phyloP scores from a whole-genome alignment of 1,140 invertebrate species.

The Pararge aegeria region DNA sequence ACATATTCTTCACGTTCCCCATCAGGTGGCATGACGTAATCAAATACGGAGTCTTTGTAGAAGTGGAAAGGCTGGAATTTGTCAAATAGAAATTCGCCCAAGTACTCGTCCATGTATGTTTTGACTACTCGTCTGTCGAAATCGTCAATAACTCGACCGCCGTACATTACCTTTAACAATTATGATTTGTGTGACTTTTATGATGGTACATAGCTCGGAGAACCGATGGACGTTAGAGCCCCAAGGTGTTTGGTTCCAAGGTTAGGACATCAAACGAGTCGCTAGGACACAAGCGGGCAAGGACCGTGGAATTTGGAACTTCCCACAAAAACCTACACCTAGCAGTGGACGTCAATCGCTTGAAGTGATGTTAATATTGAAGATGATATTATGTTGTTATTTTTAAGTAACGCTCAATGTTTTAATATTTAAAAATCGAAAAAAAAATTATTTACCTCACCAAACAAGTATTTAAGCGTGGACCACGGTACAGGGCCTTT shows the following conservation, averaged over 20 bases:
- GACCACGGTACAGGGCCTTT: slow-evolving; percentile 90
- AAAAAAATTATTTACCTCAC: slow-evolving; percentile 85
- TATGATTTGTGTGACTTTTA: neutral
- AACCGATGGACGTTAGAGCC: no score
- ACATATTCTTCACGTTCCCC: slow-evolving; percentile 87
- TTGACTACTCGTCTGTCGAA: slow-evolving; percentile 92
- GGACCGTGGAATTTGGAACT: no score
- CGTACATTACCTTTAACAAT: slow-evolving; percentile 90
- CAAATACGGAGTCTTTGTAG: slow-evolving; percentile 86
- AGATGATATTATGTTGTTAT: no score
- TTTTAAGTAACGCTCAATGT: no score
- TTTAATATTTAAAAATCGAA: no score
- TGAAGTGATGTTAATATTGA: no score
- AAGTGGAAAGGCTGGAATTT: slow-evolving; percentile 94
- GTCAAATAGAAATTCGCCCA: slow-evolving; percentile 95
- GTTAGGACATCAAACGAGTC: no score
- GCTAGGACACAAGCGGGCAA: no score
- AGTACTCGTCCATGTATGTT: slow-evolving; percentile 95
- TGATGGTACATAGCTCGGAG: no score
- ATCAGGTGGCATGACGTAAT: slow-evolving; percentile 88
- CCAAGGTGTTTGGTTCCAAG: no score
- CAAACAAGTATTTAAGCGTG: slow-evolving; percentile 94
- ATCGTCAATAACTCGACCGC: slow-evolving; percentile 93
- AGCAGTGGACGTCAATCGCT: no score
- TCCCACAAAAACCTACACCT: no score